Conservation (phyloP, 2,113 vertebrate species). For the Smithornis capensis region DNA sequence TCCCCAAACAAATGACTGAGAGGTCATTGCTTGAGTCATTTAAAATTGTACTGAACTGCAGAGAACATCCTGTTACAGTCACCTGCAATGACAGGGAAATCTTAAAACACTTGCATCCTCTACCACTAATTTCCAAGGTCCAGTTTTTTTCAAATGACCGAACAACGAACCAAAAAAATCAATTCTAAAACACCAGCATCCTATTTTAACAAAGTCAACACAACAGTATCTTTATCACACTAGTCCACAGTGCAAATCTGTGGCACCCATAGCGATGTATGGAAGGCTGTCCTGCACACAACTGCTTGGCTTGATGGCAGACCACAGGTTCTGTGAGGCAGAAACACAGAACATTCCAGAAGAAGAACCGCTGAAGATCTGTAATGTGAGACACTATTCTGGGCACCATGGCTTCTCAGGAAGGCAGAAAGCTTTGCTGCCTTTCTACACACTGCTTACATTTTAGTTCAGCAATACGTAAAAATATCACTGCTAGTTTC, state of each 20-base stretch:
- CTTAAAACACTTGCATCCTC: background rate
- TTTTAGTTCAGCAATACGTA: background rate
- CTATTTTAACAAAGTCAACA: background rate
- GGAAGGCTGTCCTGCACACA: background rate
- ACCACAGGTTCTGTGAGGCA: background rate
- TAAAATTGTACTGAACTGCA: background rate
- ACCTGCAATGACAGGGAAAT: background rate
- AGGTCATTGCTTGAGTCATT: background rate
- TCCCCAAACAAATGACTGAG: background rate
- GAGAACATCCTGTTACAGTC: background rate
- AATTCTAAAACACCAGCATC: background rate
- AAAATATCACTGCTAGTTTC: background rate
- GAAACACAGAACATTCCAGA: background rate
- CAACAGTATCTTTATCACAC: background rate
- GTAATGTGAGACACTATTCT: background rate
- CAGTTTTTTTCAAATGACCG: background rate
- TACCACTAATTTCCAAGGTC: background rate
- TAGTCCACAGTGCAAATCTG: background rate
- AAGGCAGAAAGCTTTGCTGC: background rate
- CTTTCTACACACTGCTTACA: background rate
- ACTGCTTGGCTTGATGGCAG: background rate
- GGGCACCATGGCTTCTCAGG: accelerated
- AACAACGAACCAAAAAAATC: background rate
- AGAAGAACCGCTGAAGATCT: background rate
- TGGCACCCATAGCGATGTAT: background rate